These are phyloP conservation scores for Rhopalosiphum nymphaeae DNA, from an alignment of 2,888 invertebrate species.

Conservation along the genomic window DNA sequence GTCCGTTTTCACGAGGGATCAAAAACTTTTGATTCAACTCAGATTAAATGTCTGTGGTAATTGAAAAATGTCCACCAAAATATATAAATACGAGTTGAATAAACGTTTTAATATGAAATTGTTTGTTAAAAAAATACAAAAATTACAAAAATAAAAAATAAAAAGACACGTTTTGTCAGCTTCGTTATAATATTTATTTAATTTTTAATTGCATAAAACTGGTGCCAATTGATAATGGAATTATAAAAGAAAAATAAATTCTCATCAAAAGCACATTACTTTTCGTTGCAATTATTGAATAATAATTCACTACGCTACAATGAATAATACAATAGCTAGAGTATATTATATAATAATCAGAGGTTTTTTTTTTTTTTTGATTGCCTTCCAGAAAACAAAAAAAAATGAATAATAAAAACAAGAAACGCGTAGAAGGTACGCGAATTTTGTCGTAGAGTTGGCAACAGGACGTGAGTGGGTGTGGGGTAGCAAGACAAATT, in stretches of 20 bases:
- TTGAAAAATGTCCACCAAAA: constrained; percentile 45
- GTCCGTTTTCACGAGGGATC: constrained; percentile 41
- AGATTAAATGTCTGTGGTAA: constrained; percentile 45
- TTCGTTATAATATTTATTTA: background rate
- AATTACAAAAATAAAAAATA: background rate
- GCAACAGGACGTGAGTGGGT: constrained; percentile 30
- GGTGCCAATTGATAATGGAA: constrained; percentile 5
- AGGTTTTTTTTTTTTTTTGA: constrained; percentile 44
- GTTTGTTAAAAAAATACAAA: background rate
- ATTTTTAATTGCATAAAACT: constrained; percentile 6
- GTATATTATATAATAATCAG: background rate
- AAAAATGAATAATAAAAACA: constrained; percentile 14
- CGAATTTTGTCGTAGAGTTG: constrained; percentile 35
- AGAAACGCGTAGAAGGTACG: background rate
- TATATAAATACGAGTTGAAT: constrained; percentile 11
- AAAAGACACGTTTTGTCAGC: background rate
- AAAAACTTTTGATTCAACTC: constrained; percentile 49
- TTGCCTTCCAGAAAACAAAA: constrained; percentile 38
- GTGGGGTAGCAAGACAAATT: constrained; percentile 48
- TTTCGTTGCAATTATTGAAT: constrained; percentile 17
- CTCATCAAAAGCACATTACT: constrained; percentile 49
- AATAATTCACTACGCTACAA: background rate
- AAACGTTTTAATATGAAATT: constrained; percentile 13
- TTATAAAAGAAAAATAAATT: background rate
- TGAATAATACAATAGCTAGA: constrained; percentile 4